A percentile compares a stretch with the other conserved stretches of the same genome.
phyloP scores from a whole-genome alignment of 2,113 vertebrate genomes.

The Capreolus pygargus region DNA sequence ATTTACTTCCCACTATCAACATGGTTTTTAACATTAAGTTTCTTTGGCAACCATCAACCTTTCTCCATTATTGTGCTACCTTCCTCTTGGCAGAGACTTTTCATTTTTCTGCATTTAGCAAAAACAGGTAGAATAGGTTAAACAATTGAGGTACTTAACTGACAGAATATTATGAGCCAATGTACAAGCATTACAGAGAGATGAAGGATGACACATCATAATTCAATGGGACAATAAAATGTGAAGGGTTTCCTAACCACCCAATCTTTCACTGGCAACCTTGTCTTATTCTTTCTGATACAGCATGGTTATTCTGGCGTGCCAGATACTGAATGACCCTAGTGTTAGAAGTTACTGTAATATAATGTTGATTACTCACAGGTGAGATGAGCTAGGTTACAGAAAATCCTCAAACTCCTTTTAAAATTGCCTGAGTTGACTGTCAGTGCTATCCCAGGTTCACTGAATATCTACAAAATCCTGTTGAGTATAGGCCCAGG shows the following conservation, averaged over 20 bases:
- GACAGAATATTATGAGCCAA: conserved; percentile 66
- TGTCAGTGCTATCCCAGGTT: neutral
- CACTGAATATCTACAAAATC: neutral
- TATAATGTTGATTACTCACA: neutral
- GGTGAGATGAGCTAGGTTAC: neutral
- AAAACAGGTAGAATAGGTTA: conserved; percentile 59
- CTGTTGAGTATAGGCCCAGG: neutral
- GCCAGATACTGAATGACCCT: neutral
- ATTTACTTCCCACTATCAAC: neutral
- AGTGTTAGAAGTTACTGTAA: conserved; percentile 18
- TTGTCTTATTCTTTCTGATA: conserved; percentile 63
- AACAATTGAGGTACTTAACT: conserved; percentile 55
- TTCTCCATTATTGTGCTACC: neutral
- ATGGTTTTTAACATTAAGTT: neutral
- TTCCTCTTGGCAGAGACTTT: conserved; percentile 27
- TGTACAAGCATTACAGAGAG: conserved; percentile 61
- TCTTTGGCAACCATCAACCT: neutral
- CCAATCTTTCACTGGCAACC: conserved; percentile 67
- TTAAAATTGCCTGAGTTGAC: neutral
- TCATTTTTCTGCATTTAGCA: conserved; percentile 54
- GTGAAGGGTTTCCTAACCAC: conserved; percentile 76
- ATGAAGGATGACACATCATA: conserved; percentile 72
- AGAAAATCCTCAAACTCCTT: neutral
- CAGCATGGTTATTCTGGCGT: conserved; percentile 45
- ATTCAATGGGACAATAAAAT: conserved; percentile 74